Conservation (phyloP, 64 coral and sea anemone genomes). For the Platygyra sinensis region DNA sequence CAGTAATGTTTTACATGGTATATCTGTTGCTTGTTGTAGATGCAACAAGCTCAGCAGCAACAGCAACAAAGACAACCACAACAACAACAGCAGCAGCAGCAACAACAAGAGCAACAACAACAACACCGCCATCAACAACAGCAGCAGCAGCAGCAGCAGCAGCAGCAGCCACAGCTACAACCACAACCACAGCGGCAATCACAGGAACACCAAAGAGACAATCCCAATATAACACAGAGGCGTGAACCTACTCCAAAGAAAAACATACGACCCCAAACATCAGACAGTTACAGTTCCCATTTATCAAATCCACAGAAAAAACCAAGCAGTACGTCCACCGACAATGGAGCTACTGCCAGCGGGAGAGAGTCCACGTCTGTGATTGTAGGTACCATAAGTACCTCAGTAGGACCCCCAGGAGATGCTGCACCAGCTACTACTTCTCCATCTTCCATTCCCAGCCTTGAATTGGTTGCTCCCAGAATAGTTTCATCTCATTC, state of each 20-base stretch:
- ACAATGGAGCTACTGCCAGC: not conserved
- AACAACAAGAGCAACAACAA: not conserved
- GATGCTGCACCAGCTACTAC: not conserved
- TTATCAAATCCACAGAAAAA: not conserved
- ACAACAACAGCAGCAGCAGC: not conserved
- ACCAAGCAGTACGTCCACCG: not conserved
- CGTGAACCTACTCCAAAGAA: not conserved
- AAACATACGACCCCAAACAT: not conserved
- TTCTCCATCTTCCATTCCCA: not conserved
- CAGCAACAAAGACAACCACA: not conserved
- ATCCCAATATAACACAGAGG: not conserved
- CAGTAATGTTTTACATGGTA: too few relatives aligned
- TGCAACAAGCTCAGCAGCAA: constrained; percentile 11
- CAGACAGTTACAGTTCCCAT: not conserved
- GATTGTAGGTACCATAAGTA: not conserved
- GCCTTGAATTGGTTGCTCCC: not conserved
- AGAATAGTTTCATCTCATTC: constrained; percentile 25
- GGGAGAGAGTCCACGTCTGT: constrained; percentile 3
- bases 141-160: not conserved
- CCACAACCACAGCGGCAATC: not conserved
- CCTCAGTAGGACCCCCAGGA: not conserved
- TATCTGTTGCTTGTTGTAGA: not conserved
- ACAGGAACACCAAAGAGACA: constrained; percentile 22
- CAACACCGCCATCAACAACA: not conserved
- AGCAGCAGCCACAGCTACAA: not conserved